These are phyloP conservation scores for Drosophila gunungcola DNA, from an alignment of 1,140 invertebrate species.

Conservation along the genomic window DNA sequence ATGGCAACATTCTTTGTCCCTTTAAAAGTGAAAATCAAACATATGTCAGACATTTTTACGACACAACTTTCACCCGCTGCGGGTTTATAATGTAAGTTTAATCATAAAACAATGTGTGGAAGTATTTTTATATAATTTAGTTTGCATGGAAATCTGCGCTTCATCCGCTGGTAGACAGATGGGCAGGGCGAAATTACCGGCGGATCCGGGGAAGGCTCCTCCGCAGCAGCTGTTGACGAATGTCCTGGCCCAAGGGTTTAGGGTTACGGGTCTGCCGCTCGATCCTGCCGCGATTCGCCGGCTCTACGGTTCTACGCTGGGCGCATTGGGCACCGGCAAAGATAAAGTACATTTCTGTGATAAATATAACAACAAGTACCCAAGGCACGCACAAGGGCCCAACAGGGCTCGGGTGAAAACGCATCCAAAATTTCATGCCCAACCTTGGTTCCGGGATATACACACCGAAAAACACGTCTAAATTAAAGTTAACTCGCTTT, in stretches of 20 bases:
- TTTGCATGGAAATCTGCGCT: constrained; percentile 26
- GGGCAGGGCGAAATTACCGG: constrained; percentile 70
- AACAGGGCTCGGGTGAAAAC: constrained; percentile 48
- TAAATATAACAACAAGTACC: constrained; percentile 83
- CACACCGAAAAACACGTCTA: constrained; percentile 8
- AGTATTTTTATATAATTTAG: constrained; percentile 38
- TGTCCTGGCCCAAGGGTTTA: constrained; percentile 53
- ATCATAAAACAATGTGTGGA: constrained; percentile 65
- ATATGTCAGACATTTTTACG: constrained; percentile 63
- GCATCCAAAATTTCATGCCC: constrained; percentile 62
- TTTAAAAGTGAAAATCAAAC: constrained; percentile 74
- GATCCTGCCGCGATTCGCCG: constrained; percentile 23
- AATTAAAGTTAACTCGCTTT: background rate
- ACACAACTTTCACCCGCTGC: constrained; percentile 34
- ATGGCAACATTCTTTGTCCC: constrained; percentile 45
- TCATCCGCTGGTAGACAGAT: constrained; percentile 34
- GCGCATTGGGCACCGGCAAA: constrained; percentile 62
- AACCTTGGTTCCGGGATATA: constrained; percentile 2
- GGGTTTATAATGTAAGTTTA: constrained; percentile 77
- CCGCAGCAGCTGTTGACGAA: constrained; percentile 73
- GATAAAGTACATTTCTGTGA: constrained; percentile 79
- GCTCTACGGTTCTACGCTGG: constrained; percentile 13
- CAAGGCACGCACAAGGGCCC: constrained; percentile 73
- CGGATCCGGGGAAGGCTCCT: constrained; percentile 28
- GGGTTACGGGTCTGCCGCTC: constrained; percentile 27